Percentiles rank a stretch among this genome's conserved stretches.
Evolutionary conservation across 2,888 invertebrate species (phyloP).

Genomic region (Aspidiotus destructor): DNA sequence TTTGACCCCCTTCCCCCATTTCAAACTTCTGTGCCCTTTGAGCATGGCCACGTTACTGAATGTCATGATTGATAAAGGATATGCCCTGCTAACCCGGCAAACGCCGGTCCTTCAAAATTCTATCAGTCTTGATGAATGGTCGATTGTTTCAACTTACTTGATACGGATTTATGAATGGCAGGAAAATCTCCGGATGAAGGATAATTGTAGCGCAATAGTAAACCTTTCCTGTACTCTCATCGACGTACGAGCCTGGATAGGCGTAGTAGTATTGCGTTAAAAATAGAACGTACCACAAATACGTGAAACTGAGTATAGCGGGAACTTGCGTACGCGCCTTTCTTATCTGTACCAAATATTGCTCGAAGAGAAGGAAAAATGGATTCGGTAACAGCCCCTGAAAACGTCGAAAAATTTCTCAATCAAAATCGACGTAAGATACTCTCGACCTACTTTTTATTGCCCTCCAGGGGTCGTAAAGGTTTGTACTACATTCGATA

Average conservation of each 20-base stretch:
- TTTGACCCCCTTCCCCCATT: too few relatives aligned
- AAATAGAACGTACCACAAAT: background rate
- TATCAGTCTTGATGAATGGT: too few relatives aligned
- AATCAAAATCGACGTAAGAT: background rate
- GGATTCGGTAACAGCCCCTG: background rate
- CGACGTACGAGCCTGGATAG: conserved; percentile 14
- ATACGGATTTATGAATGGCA: background rate
- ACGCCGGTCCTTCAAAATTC: too few relatives aligned
- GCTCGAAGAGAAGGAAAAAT: background rate
- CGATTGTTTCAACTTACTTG: background rate
- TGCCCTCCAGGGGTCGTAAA: too few relatives aligned
- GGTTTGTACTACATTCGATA: too few relatives aligned
- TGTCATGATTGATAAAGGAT: too few relatives aligned
- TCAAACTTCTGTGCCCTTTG: too few relatives aligned
- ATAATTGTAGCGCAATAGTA: conserved; percentile 10
- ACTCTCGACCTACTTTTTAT: too few relatives aligned
- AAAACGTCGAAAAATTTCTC: background rate
- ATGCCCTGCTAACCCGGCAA: too few relatives aligned
- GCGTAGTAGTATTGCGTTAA: conserved; percentile 11
- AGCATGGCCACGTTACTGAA: too few relatives aligned
- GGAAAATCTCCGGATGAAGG: background rate
- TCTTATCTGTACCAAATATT: background rate
- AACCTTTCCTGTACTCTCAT: background rate
- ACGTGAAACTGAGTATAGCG: background rate
- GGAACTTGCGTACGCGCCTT: background rate